Base-by-base conservation (phyloP, 2,888 invertebrate species). In the Eupeodes latifasciatus region DNA sequence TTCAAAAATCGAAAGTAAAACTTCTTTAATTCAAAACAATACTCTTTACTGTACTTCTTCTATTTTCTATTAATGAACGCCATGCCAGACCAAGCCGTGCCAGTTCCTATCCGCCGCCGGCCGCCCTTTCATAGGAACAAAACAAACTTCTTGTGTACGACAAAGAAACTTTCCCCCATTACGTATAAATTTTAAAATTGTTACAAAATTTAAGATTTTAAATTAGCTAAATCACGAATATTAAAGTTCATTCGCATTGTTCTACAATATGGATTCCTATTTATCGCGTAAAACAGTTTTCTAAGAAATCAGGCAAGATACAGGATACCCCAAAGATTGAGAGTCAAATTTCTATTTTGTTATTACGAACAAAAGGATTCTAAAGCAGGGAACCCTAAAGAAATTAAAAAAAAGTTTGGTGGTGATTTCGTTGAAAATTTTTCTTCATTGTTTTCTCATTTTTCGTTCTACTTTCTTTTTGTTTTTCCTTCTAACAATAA, bases 401-500 rank as follows among this genome's bases (percentile, higher is more conserved):
- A 14, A 9, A 40, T 27, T 7, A 36, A 1, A 11, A 62, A 14
- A 49, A 66, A 47, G 66, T 49, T 49, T 27, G 10, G 14, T 51
- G 64, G 47, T 55, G 69, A 55, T 49, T 36, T 36, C 34, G 55
- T 44, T 57, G 4, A 16, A 59, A 2, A 19, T 19, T 59, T 61
- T 47, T 34, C 57, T 57, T 77, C 85, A 85, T 81, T 85, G 81
- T 85, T 85, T 81, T 71, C 81, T 81, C 71, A 77, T 81, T 81
- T 72, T 78, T 51, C 40, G 40, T 40, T 40, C 27, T 40, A 5
- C 40, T 0, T 40, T 40, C 9, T 40, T 40, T 40, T 40, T 40
- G 0, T 40, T 40, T 40, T 40, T 40, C 5, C 9, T 40, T 40
- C 40, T 5, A 40, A 40, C 40, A 40, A 47, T 36, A 67, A 78